Evolutionary conservation across 2,888 invertebrate genomes (phyloP), one percentile per base, ranked within the genome.

Genomic region (Euzetes globulus): DNA sequence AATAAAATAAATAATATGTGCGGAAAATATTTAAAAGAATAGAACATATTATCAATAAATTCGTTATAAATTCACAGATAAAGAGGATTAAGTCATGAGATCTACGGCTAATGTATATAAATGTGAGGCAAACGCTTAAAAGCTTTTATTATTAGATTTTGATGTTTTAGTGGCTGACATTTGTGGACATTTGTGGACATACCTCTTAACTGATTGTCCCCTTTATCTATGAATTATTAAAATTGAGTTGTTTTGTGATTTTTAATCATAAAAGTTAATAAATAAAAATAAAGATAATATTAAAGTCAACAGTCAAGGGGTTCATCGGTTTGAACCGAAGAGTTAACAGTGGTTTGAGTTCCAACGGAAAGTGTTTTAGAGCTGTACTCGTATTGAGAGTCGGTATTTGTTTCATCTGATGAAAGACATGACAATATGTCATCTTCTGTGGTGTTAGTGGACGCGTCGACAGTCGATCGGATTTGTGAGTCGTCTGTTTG

Each of bases 401-500:
- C 58, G 22, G 13, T 29, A 5, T 58, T 13, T 5, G 65, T 37
- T 5, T 37, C 65, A 37, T 65, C 33, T 3, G 33, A 33, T 6
- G 65, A 65, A 37, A 13, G 1, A 65, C 27, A 65, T 6, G 47
- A 37, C 13, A 75, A 7, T 27, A 76, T 58, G 17, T 78, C 77
- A 37, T 78, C 78, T 52, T 78, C 78, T 71, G 74, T 72, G 19
- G 78, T 78, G 37, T 78, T 77, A 37, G 78, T 78, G 22, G 78
- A 77, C 71, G 78, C 78, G 76, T 78, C 78, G 7, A 75, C 76
- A 72, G 77, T 77, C 7, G 71, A 75, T 72, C 65, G 33, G 29
- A 76, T 78, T 27, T 76, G 72, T 19, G 70, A 52, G 19, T 77
- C 77, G 33, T 74, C 76, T 13, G 13, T 37, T 47, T 71, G 71